These are phyloP conservation scores for Scaeva pyrastri DNA, from an alignment of 2,888 invertebrate species.

Conservation along the genomic window DNA sequence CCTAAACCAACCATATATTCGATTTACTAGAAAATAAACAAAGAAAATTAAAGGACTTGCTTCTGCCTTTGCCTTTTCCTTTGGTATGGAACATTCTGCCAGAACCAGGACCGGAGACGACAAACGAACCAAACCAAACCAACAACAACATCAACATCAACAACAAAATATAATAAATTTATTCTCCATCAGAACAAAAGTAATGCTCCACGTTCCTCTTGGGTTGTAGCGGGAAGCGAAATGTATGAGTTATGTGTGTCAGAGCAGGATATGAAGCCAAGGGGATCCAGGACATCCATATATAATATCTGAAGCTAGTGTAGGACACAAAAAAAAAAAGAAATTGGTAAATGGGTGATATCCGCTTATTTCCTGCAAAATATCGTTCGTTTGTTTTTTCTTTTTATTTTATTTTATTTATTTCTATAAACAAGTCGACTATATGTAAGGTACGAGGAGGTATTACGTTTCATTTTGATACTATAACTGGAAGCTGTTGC, in stretches of 20 bases:
- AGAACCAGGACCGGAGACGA: slow-evolving; percentile 29
- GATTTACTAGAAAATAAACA: slow-evolving; percentile 5
- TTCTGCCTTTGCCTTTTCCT: slow-evolving; percentile 19
- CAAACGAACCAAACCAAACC: slow-evolving; percentile 46
- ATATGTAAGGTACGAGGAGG: no score
- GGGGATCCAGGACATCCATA: slow-evolving; percentile 8
- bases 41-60: slow-evolving; percentile 35
- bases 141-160: not conserved
- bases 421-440: not conserved
- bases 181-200: slow-evolving; percentile 40
- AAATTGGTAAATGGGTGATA: slow-evolving; percentile 69
- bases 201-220: slow-evolving; percentile 8
- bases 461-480: slow-evolving; percentile 45
- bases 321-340: slow-evolving; percentile 55
- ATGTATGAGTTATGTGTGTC: slow-evolving; percentile 27
- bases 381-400: slow-evolving; percentile 5
- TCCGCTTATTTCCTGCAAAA: slow-evolving; percentile 53
- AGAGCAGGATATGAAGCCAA: slow-evolving; percentile 9
- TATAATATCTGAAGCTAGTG: slow-evolving; percentile 5
- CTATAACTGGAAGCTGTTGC: slow-evolving; percentile 58
- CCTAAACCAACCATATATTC: slow-evolving; percentile 22
- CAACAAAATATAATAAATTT: slow-evolving; percentile 69
- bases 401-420: not conserved
- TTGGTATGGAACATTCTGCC: slow-evolving; percentile 57
- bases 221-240: slow-evolving; percentile 41